Conservation (phyloP, 2,888 invertebrate genomes). For the Ennomos quercinarius region DNA sequence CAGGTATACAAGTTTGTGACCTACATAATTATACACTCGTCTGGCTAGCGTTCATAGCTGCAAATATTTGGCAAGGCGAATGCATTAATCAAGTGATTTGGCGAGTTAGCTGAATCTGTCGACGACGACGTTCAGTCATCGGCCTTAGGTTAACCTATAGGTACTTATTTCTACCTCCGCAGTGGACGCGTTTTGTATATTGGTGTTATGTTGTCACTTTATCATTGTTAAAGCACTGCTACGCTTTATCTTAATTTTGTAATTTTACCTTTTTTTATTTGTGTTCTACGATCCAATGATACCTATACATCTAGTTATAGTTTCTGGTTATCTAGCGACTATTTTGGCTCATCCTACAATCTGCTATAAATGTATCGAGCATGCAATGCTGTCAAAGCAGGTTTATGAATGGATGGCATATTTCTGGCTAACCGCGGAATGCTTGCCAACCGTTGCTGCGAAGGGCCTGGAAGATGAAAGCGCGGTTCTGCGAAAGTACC, state of each 20-base stretch:
- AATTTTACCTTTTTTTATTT: too few species aligned
- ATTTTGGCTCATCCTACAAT: too few species aligned
- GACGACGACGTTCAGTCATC: constrained; percentile 3
- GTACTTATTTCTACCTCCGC: too few species aligned
- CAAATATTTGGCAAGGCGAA: constrained; percentile 8
- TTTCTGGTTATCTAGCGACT: too few species aligned
- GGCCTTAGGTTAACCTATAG: too few species aligned
- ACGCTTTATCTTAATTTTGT: too few species aligned
- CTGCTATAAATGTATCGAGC: neutral
- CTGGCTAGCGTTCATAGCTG: neutral
- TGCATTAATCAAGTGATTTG: constrained; percentile 34
- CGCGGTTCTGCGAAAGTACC: constrained; percentile 55
- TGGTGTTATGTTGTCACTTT: too few species aligned
- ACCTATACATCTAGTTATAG: too few species aligned
- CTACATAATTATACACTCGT: constrained; percentile 4
- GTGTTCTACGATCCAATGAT: too few species aligned
- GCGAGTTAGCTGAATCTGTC: constrained; percentile 20
- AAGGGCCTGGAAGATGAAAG: constrained; percentile 52
- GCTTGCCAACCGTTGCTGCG: neutral
- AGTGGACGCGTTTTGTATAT: too few species aligned
- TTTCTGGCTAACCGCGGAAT: neutral
- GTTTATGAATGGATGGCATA: constrained; percentile 32
- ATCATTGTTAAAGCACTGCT: too few species aligned
- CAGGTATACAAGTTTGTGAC: neutral
- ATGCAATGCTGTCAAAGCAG: constrained; percentile 11